phyloP scores from a whole-genome alignment of 30 jellyfish, hydroid and myxozoan species.

The Nemopilema nomurai region DNA sequence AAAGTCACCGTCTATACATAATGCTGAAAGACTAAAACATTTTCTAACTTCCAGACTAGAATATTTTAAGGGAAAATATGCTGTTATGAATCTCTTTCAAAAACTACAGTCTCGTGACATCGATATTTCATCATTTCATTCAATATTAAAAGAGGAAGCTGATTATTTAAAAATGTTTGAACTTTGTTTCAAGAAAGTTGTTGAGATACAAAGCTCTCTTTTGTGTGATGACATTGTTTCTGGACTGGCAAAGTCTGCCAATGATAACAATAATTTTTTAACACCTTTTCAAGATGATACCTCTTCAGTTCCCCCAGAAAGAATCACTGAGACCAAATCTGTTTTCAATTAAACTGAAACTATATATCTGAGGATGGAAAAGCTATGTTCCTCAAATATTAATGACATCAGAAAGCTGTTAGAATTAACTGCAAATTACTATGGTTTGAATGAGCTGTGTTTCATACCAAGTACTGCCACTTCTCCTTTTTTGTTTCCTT shows the following conservation, averaged over 20 bases:
- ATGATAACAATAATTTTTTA: not conserved
- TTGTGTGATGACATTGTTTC: slow-evolving; percentile 31
- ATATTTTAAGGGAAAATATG: not conserved
- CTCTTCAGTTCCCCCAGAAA: slow-evolving; percentile 11
- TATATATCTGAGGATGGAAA: slow-evolving; percentile 30
- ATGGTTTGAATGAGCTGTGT: slow-evolving; percentile 29
- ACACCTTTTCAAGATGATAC: not conserved
- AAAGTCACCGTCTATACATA: not conserved
- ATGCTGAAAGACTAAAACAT: slow-evolving; percentile 35
- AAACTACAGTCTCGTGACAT: slow-evolving; percentile 6
- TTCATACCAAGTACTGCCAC: slow-evolving; percentile 17
- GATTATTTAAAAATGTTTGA: slow-evolving; percentile 1
- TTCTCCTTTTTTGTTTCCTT: slow-evolving; percentile 18
- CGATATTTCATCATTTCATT: slow-evolving; percentile 14
- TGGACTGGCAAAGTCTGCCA: slow-evolving; percentile 35
- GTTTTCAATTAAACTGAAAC: not conserved
- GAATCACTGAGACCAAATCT: not conserved
- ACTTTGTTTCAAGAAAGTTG: slow-evolving; percentile 2
- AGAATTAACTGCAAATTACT: slow-evolving; percentile 30
- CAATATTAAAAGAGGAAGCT: not conserved
- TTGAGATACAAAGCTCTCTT: slow-evolving; percentile 15
- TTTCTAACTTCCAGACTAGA: slow-evolving; percentile 15
- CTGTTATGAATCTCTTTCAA: slow-evolving; percentile 8
- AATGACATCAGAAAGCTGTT: slow-evolving; percentile 7
- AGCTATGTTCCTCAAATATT: slow-evolving; percentile 20